Evolutionary conservation across 2,797 vertebrate species (phyloP).

Genomic region (Rhabdomys pumilio): DNA sequence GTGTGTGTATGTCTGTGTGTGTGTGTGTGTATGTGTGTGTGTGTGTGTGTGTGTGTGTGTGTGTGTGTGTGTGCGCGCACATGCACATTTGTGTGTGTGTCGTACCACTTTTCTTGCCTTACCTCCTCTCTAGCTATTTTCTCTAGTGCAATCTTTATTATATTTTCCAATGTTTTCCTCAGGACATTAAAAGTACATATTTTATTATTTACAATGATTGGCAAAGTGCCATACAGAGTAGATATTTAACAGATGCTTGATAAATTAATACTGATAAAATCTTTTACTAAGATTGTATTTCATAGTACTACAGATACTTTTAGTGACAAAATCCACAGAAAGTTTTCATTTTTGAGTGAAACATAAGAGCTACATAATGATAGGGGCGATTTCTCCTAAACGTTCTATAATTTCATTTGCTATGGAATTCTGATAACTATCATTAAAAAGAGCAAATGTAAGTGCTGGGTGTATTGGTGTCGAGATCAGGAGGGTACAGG

Average conservation of each 20-base stretch:
- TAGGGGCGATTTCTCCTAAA: neutral
- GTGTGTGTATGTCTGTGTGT: no score
- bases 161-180: neutral
- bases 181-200: neutral
- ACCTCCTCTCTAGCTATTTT: neutral
- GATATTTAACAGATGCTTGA: neutral
- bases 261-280: conserved; percentile 26
- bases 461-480: neutral
- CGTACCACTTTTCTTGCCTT: neutral
- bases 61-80: no score
- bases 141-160: neutral
- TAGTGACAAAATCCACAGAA: neutral
- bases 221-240: neutral
- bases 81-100: neutral
- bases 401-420: conserved; percentile 43
- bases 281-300: conserved; percentile 33
- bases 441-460: neutral
- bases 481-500: neutral
- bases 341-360: neutral
- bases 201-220: neutral
- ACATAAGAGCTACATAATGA: conserved; percentile 2
- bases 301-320: neutral
- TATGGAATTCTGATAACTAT: neutral
- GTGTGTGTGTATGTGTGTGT: no score
- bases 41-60: no score